Evolutionary conservation across 1,140 invertebrate genomes (phyloP).

Genomic region (Pseudachorutes palmiensis): DNA sequence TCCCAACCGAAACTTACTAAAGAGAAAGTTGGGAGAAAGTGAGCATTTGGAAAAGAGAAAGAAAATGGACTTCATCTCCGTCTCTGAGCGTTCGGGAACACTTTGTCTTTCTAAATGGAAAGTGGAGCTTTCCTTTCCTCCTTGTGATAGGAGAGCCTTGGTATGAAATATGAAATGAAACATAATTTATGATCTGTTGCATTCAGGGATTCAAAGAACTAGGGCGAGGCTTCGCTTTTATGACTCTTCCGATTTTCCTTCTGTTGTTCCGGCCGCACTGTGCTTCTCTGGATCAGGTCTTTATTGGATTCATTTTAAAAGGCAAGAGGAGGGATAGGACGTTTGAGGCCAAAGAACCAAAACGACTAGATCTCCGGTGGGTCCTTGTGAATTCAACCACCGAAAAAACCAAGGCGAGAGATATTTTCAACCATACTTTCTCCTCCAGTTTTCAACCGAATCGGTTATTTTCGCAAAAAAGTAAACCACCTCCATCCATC

Average conservation of each 20-base stretch:
- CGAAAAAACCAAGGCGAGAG: not conserved
- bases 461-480: not conserved
- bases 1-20: not conserved
- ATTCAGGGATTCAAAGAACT: not conserved
- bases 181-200: conserved; percentile 12
- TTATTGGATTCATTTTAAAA: not conserved
- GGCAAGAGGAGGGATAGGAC: not conserved
- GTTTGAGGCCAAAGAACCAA: not conserved
- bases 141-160: not conserved
- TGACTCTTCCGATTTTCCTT: not conserved
- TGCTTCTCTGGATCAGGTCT: not conserved
- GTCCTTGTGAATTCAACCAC: not conserved
- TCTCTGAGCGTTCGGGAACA: not conserved
- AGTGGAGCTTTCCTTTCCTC: not conserved
- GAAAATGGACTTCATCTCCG: not conserved
- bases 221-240: not conserved
- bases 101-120: conserved; percentile 9
- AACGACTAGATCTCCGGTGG: not conserved
- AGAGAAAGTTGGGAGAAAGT: not conserved
- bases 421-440: not conserved
- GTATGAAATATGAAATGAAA: not conserved
- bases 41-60: not conserved
- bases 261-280: not conserved
- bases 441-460: not conserved
- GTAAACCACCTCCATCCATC: not conserved